Percentiles rank a stretch among this genome's conserved stretches.
Conservation (phyloP, 2,888 invertebrate genomes). For the Leptothorax acervorum region DNA sequence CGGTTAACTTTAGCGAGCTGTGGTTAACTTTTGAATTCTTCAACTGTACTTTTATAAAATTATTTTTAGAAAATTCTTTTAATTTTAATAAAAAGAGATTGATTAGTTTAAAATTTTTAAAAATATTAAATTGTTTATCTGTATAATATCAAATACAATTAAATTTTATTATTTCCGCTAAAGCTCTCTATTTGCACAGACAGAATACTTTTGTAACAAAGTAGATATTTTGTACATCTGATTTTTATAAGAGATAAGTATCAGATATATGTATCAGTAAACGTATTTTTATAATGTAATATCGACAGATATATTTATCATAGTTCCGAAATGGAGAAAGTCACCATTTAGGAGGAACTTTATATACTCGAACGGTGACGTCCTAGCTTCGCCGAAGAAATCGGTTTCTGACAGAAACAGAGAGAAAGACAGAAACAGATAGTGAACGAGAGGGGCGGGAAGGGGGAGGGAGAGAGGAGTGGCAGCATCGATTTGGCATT, state of each 20-base stretch:
- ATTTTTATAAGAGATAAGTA: background rate
- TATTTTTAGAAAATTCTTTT: background rate
- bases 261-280: background rate
- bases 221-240: background rate
- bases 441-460: background rate
- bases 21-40: background rate
- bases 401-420: constrained; percentile 34
- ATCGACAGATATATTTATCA: constrained; percentile 38
- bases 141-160: background rate
- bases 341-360: background rate
- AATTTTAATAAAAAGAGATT: background rate
- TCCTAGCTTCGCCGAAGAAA: constrained; percentile 17
- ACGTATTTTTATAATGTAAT: constrained; percentile 9
- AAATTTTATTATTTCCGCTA: background rate
- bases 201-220: constrained; percentile 12
- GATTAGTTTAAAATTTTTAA: background rate
- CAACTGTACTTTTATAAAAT: background rate
- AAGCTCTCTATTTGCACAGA: background rate
- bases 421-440: background rate
- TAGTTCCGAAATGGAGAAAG: background rate
- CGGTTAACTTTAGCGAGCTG: background rate
- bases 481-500: constrained; percentile 65
- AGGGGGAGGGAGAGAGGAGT: constrained; percentile 43
- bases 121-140: background rate
- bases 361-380: background rate